These are phyloP conservation scores for Forficula auricularia DNA, from an alignment of 1,140 invertebrate species.

Conservation along the genomic window DNA sequence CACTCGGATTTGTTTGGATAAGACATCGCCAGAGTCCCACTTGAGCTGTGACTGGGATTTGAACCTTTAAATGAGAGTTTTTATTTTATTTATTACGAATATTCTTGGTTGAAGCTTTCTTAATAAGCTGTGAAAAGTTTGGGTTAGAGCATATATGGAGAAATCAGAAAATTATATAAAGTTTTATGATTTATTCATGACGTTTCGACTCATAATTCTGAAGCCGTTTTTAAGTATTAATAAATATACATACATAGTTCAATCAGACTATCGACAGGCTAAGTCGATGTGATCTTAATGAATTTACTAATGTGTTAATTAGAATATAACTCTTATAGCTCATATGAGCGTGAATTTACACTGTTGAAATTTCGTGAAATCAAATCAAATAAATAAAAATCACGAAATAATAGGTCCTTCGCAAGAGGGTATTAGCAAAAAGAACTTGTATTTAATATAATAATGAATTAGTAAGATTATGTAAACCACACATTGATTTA, in stretches of 20 bases:
- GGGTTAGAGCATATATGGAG: not conserved
- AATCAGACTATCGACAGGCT: no score
- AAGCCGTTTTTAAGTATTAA: not conserved
- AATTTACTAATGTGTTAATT: no score
- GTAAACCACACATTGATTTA: no score
- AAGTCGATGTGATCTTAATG: no score
- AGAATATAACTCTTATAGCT: no score
- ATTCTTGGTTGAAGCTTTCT: not conserved
- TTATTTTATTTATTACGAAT: not conserved
- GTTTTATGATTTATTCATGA: not conserved
- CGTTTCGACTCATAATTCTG: not conserved
- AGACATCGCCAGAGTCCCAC: slow-evolving; percentile 45
- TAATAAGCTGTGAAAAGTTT: not conserved
- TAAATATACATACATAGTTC: not conserved
- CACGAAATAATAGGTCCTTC: no score
- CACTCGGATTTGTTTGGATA: slow-evolving; percentile 35
- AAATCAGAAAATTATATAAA: not conserved
- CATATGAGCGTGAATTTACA: no score
- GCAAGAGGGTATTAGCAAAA: no score
- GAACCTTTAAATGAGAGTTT: slow-evolving; percentile 26
- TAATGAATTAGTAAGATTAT: no score
- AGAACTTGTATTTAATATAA: no score
- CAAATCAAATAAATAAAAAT: no score
- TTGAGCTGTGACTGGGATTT: slow-evolving; percentile 32
- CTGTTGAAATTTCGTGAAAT: no score